phyloP scores from a whole-genome alignment of 2,797 vertebrate species.

The Catharus ustulatus region DNA sequence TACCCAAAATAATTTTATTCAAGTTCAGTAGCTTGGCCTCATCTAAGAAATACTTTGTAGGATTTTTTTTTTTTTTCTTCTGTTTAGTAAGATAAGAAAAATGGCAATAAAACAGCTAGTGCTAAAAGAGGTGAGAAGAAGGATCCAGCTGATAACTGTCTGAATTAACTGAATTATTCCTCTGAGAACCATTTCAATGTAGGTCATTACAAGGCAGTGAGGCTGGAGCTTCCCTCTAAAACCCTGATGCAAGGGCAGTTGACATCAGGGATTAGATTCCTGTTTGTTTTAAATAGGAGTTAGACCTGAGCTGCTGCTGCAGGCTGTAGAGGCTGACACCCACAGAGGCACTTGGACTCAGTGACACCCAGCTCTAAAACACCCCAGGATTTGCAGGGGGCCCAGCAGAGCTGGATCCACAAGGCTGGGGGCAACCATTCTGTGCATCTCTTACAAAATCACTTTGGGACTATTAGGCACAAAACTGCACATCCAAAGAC shows the following conservation, averaged over 20 bases:
- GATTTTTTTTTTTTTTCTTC: neutral
- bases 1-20: neutral
- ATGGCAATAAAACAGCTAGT: neutral
- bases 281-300: neutral
- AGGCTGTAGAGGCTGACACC: neutral
- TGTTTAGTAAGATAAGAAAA: constrained; percentile 21
- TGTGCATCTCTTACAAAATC: neutral
- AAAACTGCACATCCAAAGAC: neutral
- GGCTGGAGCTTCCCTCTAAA: neutral
- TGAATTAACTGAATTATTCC: constrained; percentile 17
- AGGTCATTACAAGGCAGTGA: neutral
- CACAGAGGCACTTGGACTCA: neutral
- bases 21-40: neutral
- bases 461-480: neutral
- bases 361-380: neutral
- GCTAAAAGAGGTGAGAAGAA: neutral
- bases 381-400: neutral
- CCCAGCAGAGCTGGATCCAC: neutral
- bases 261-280: neutral
- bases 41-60: neutral
- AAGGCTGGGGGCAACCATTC: neutral
- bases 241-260: neutral
- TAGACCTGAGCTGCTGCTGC: neutral
- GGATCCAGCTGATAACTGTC: neutral
- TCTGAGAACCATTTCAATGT: neutral